These are phyloP conservation scores for Enteromius mattozi DNA, from an alignment of 2,797 vertebrate species.

Conservation along the genomic window DNA sequence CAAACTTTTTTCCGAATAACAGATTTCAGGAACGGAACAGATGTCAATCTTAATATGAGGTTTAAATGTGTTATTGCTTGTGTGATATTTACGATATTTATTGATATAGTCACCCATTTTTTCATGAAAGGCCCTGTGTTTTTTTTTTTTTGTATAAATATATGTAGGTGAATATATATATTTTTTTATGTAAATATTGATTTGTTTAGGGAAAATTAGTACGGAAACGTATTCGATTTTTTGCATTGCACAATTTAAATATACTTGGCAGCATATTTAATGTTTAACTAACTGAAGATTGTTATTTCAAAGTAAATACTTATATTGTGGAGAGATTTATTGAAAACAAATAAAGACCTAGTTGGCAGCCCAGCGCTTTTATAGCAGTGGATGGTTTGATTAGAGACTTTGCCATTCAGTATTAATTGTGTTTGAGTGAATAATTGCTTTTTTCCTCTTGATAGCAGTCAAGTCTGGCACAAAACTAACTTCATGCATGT, in stretches of 20 bases:
- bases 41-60: neutral
- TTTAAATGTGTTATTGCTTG: neutral
- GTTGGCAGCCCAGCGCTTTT: neutral
- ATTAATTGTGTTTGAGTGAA: neutral
- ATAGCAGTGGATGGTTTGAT: neutral
- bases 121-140: neutral
- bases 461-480: neutral
- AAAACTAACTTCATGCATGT: conserved; percentile 35
- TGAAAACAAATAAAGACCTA: neutral
- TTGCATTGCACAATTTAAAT: neutral
- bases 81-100: neutral
- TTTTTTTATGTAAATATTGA: neutral
- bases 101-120: neutral
- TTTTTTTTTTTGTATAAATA: neutral
- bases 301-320: neutral
- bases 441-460: neutral
- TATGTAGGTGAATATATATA: neutral
- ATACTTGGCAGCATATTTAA: neutral
- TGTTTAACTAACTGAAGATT: neutral
- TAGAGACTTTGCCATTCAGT: neutral
- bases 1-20: neutral
- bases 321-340: neutral
- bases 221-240: neutral
- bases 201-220: neutral
- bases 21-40: neutral